Conservation (phyloP, 2,888 invertebrate species). For the Cordilura impudica region DNA sequence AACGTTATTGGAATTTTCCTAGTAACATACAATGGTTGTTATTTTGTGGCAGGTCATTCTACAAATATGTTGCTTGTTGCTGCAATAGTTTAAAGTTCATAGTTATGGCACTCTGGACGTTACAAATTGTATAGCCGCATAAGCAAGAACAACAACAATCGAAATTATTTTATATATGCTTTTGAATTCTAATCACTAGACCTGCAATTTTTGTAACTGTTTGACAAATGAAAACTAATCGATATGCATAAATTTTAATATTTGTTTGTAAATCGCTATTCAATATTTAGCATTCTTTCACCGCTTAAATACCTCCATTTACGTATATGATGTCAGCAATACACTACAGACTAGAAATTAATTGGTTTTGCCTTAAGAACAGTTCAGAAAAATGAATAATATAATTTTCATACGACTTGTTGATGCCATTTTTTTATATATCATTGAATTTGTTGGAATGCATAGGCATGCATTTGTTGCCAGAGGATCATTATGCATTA, state of each 20-base stretch:
- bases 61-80: background rate
- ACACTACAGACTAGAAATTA: background rate
- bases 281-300: background rate
- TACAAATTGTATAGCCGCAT: background rate
- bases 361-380: no score
- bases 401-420: no score
- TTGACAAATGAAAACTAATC: conserved; percentile 49
- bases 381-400: no score
- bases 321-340: conserved; percentile 19
- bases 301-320: conserved; percentile 35
- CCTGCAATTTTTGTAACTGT: conserved; percentile 15
- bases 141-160: background rate
- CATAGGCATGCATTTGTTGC: no score
- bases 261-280: conserved; percentile 9
- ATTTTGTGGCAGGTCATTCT: conserved; percentile 34
- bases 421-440: no score
- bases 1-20: background rate
- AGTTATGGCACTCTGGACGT: background rate
- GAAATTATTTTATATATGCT: background rate
- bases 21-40: conserved; percentile 29
- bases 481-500: no score
- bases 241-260: conserved; percentile 33
- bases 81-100: conserved; percentile 10
- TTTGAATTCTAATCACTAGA: conserved; percentile 35
- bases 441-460: no score